phyloP scores from a whole-genome alignment of 2,113 vertebrate species.

The Neopipo cinnamomea region DNA sequence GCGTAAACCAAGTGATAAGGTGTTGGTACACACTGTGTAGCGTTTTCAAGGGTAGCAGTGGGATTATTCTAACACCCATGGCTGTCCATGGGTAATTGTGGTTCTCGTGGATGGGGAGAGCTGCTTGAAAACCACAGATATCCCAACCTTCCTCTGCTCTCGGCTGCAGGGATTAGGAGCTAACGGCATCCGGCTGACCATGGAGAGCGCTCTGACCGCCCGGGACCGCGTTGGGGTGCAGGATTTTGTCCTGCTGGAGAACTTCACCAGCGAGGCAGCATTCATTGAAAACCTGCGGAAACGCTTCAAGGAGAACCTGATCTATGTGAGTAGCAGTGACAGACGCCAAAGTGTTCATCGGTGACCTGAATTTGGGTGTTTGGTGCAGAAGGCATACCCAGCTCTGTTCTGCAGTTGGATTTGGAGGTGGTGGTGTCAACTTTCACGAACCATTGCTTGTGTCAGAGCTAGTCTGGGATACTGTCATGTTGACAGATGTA shows the following conservation, averaged over 20 bases:
- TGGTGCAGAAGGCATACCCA: fast-evolving
- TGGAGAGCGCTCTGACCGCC: slow-evolving; percentile 97
- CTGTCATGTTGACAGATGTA: fast-evolving
- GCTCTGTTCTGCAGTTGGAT: background rate
- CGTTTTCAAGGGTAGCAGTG: background rate
- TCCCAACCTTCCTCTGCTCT: background rate
- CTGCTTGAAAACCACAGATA: background rate
- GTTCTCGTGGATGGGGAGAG: background rate
- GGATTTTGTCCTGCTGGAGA: slow-evolving; percentile 97
- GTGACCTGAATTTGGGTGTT: background rate
- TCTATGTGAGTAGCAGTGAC: slow-evolving; percentile 84
- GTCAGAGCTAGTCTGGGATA: background rate
- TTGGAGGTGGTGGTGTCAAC: background rate
- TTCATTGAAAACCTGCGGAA: slow-evolving; percentile 97
- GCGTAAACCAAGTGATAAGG: background rate
- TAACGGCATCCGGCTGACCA: slow-evolving; percentile 89
- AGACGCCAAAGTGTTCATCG: fast-evolving
- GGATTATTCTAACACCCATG: background rate
- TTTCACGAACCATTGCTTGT: background rate
- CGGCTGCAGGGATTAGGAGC: slow-evolving; percentile 80
- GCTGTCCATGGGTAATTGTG: background rate
- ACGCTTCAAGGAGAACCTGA: slow-evolving; percentile 96
- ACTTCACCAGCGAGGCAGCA: slow-evolving; percentile 93
- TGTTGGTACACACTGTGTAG: fast-evolving
- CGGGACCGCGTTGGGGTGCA: slow-evolving; percentile 96